Conservation (phyloP, 2,113 vertebrate genomes). For the Pelobates fuscus region DNA sequence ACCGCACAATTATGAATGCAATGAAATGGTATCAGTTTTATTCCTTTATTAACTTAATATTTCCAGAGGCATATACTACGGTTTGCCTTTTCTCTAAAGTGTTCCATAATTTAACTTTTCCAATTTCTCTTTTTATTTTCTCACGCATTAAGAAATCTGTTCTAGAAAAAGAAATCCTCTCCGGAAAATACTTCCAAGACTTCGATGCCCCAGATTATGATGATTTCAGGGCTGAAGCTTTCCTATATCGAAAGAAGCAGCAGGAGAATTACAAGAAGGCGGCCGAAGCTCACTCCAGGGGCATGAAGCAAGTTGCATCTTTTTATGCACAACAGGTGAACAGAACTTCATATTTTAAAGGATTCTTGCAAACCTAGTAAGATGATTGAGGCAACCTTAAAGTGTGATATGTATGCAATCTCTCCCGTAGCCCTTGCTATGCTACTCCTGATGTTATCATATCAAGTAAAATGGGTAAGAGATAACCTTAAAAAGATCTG, state of each 20-base stretch:
- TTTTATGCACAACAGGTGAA: slow-evolving; percentile 92
- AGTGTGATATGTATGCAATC: too few relatives aligned
- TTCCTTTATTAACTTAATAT: too few relatives aligned
- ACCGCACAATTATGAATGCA: too few relatives aligned
- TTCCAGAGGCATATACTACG: too few relatives aligned
- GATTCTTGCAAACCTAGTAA: neutral
- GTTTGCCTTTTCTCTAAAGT: too few relatives aligned
- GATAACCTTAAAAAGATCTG: too few relatives aligned
- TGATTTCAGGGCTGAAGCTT: slow-evolving; percentile 90
- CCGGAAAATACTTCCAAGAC: slow-evolving; percentile 76
- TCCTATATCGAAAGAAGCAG: slow-evolving; percentile 80
- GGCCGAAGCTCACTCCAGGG: slow-evolving; percentile 84
- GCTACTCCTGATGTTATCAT: too few relatives aligned
- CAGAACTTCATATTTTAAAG: neutral
- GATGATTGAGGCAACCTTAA: too few relatives aligned
- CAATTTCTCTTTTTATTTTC: neutral
- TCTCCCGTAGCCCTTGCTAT: too few relatives aligned
- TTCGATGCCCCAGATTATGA: slow-evolving; percentile 85
- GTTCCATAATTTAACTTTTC: too few relatives aligned
- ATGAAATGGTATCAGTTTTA: too few relatives aligned
- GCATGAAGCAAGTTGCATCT: slow-evolving; percentile 85
- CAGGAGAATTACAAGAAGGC: slow-evolving; percentile 86
- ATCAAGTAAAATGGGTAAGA: too few relatives aligned
- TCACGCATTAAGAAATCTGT: slow-evolving; percentile 59
- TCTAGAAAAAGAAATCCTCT: slow-evolving; percentile 63